These are phyloP conservation scores for Mormyrus proboscirostris DNA, from an alignment of 2,797 vertebrate genomes.

Conservation along the genomic window DNA sequence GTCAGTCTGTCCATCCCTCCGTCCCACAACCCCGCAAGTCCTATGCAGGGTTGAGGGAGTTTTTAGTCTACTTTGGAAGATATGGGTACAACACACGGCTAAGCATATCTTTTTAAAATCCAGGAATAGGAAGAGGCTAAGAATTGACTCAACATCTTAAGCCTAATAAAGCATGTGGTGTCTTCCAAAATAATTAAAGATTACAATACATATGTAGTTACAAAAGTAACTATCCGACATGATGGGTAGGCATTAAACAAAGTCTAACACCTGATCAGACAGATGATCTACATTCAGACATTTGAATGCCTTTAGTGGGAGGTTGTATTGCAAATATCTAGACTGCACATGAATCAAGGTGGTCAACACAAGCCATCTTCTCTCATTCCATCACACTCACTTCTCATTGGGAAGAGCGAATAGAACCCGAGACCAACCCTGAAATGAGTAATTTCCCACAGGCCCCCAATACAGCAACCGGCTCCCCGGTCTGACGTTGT, in stretches of 20 bases:
- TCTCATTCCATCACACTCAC: conserved; percentile 23
- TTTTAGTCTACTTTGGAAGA: background rate
- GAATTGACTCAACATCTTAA: background rate
- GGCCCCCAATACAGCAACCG: conserved; percentile 29
- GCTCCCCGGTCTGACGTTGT: conserved; percentile 47
- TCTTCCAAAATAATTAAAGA: background rate
- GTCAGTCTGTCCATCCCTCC: background rate
- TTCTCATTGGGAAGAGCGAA: conserved; percentile 27
- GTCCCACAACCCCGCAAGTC: background rate
- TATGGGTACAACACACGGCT: background rate
- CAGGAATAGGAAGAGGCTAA: background rate
- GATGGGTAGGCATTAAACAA: background rate
- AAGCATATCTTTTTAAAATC: background rate
- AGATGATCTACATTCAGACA: background rate
- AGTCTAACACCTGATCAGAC: background rate
- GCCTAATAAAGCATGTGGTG: background rate
- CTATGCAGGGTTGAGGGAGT: background rate
- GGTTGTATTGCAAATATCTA: background rate
- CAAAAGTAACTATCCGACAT: background rate
- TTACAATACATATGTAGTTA: background rate
- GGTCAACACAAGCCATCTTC: background rate
- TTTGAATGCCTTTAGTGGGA: background rate
- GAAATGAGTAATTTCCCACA: conserved; percentile 39
- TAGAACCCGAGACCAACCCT: conserved; percentile 22
- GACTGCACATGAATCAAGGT: background rate